Evolutionary conservation across 2,888 invertebrate genomes (phyloP).

Genomic region (Schizotus pectinicornis): DNA sequence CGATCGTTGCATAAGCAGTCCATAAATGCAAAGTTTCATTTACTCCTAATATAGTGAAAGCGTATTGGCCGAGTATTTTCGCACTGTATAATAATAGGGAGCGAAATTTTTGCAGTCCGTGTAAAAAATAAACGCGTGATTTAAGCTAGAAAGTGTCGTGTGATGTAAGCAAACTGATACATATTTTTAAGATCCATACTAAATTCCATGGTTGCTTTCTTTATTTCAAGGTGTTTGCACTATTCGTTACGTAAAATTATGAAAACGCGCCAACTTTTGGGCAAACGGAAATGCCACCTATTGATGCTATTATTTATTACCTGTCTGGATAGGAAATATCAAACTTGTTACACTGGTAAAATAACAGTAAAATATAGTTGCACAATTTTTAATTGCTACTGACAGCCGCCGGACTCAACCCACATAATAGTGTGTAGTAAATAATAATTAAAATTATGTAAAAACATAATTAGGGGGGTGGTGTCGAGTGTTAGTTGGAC

Average conservation of each 20-base stretch:
- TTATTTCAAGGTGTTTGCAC: slow-evolving; percentile 13
- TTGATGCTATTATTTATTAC: no score
- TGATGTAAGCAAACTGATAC: slow-evolving; percentile 19
- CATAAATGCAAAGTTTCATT: slow-evolving; percentile 4
- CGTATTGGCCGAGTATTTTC: background rate
- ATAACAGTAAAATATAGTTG: no score
- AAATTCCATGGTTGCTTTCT: background rate
- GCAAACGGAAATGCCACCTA: no score
- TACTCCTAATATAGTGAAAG: slow-evolving; percentile 18
- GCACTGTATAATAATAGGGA: slow-evolving; percentile 10
- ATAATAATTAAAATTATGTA: no score
- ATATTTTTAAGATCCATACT: slow-evolving; percentile 18
- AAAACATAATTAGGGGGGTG: no score
- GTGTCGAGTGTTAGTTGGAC: no score
- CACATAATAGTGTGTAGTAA: no score
- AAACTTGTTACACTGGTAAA: no score
- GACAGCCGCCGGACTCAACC: no score
- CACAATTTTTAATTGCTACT: no score
- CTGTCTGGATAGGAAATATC: no score
- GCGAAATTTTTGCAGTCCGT: slow-evolving; percentile 7
- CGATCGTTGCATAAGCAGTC: slow-evolving; percentile 9
- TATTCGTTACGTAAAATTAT: slow-evolving; percentile 9
- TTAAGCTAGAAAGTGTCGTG: slow-evolving; percentile 22
- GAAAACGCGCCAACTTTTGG: background rate
- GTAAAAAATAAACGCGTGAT: slow-evolving; percentile 25